phyloP scores from a whole-genome alignment of 2,888 invertebrate species.

The Drosophila fungiperda region DNA sequence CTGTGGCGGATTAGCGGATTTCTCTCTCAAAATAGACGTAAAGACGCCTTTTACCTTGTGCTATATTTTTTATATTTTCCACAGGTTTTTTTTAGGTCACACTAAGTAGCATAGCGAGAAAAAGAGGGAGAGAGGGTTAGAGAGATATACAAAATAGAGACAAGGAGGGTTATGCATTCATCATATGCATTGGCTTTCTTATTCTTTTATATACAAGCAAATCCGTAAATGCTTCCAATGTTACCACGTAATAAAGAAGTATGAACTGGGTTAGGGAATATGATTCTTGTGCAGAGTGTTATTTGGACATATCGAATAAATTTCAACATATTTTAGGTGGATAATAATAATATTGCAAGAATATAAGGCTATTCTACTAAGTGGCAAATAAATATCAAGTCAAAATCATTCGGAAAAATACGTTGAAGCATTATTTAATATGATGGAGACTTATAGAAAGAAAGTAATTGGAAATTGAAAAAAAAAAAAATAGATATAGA shows the following conservation, averaged over 20 bases:
- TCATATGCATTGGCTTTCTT: slow-evolving; percentile 1
- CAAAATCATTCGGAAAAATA: background rate
- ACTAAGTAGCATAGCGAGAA: background rate
- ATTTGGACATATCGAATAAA: background rate
- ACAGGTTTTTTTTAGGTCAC: slow-evolving; percentile 1
- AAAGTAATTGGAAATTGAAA: no score
- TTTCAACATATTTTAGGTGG: no score
- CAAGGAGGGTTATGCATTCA: background rate
- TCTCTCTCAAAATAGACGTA: slow-evolving; percentile 20
- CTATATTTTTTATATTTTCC: slow-evolving; percentile 7
- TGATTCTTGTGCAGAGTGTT: background rate
- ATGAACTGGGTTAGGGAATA: background rate
- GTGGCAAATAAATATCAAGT: background rate
- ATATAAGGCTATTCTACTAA: background rate
- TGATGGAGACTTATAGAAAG: background rate
- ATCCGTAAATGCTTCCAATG: background rate
- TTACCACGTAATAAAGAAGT: background rate
- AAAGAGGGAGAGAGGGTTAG: background rate
- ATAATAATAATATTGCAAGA: background rate
- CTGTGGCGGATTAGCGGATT: slow-evolving; percentile 3
- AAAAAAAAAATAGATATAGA: background rate
- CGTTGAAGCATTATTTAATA: background rate
- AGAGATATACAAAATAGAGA: background rate
- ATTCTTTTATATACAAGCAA: background rate
- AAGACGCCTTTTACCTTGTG: slow-evolving; percentile 19